phyloP scores from a whole-genome alignment of 92 coral and sea anemone genomes.

The Zoanthus solanderi region DNA sequence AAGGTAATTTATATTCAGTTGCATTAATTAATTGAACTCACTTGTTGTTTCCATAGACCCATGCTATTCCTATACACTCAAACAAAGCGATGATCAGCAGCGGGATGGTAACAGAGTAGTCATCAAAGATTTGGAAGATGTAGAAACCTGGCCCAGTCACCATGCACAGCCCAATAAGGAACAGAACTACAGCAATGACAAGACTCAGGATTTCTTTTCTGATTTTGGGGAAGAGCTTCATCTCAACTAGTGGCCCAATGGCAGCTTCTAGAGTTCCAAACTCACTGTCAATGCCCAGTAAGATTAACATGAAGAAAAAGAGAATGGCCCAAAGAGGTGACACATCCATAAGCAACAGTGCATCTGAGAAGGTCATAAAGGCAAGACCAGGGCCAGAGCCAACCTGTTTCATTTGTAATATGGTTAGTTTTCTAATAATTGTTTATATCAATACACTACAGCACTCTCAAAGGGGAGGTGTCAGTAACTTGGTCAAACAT shows the following conservation, averaged over 20 bases:
- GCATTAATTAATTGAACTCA: conserved; percentile 10
- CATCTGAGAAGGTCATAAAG: conserved; percentile 99
- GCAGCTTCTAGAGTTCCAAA: conserved; percentile 99
- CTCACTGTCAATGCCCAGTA: conserved; percentile 98
- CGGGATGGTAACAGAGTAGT: conserved; percentile 96
- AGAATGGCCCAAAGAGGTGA: conserved; percentile 99
- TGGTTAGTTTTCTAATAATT: not conserved
- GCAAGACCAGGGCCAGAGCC: conserved; percentile 99
- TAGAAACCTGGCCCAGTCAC: conserved; percentile 93
- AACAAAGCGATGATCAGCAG: conserved; percentile 94
- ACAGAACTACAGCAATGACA: conserved; percentile 78
- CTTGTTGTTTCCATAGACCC: conserved; percentile 99
- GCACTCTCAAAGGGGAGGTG: too few species aligned
- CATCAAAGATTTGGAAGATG: conserved; percentile 96
- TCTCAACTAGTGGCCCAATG: conserved; percentile 95
- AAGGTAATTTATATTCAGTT: too few species aligned
- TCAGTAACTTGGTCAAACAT: too few species aligned
- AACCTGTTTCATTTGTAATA: conserved; percentile 65
- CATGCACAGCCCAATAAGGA: conserved; percentile 88
- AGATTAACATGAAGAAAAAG: conserved; percentile 94
- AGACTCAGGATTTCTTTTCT: conserved; percentile 89
- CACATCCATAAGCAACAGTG: conserved; percentile 90
- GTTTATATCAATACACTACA: too few species aligned
- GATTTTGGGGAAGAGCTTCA: conserved; percentile 89
- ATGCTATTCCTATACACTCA: conserved; percentile 99